phyloP scores from a whole-genome alignment of 2,888 invertebrate genomes.

The Alloscopus bannaensis region DNA sequence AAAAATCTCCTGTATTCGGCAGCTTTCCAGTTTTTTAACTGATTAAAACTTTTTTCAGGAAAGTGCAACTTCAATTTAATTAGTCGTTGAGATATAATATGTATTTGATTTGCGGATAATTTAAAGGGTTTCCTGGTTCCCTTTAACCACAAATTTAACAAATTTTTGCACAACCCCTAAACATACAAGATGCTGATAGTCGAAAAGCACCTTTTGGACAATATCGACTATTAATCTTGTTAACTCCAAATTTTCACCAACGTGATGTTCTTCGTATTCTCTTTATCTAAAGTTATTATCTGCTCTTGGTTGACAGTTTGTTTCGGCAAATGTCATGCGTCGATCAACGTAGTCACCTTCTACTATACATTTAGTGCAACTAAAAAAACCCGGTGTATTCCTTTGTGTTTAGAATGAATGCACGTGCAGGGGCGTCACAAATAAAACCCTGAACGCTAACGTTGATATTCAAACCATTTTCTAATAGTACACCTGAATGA shows the following conservation, averaged over 20 bases:
- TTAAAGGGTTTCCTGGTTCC: constrained; percentile 15
- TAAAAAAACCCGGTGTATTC: constrained; percentile 32
- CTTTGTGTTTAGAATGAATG: constrained; percentile 23
- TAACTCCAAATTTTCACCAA: constrained; percentile 27
- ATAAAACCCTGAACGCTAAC: constrained; percentile 25
- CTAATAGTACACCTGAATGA: not conserved
- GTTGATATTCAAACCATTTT: not conserved
- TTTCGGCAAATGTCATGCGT: constrained; percentile 21
- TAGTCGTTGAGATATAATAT: constrained; percentile 32
- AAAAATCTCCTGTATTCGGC: constrained; percentile 14
- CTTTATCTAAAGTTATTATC: constrained; percentile 3
- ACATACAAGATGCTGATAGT: constrained; percentile 64
- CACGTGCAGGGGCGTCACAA: constrained; percentile 41
- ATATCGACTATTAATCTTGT: constrained; percentile 34
- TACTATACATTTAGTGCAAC: constrained; percentile 19
- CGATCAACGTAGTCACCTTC: constrained; percentile 13
- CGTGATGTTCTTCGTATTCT: constrained; percentile 1
- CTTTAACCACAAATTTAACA: constrained; percentile 29
- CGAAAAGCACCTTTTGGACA: constrained; percentile 50
- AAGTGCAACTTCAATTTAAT: constrained; percentile 13
- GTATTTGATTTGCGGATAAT: not conserved
- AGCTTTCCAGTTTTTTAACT: constrained; percentile 26
- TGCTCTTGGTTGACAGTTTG: not conserved
- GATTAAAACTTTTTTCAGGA: constrained; percentile 5
- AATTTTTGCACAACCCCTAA: constrained; percentile 61